Base-by-base conservation (phyloP, 2,888 invertebrate species). In the Catonia carolina region DNA sequence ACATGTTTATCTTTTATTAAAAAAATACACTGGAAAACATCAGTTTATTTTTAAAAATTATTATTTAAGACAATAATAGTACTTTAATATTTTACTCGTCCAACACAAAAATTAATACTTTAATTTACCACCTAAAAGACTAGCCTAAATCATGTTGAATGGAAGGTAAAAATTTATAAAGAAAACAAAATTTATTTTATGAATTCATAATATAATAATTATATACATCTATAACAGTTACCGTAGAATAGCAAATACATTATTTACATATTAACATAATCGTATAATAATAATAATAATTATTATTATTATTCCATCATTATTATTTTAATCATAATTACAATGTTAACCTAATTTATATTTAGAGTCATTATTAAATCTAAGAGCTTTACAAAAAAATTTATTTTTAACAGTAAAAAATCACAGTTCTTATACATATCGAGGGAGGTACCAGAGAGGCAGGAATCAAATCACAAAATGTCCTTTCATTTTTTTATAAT, bases 341-440 rank as follows among this genome's bases (percentile, higher is more conserved):
- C n/a, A n/a, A n/a, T n/a, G n/a, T n/a, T n/a, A n/a, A n/a, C n/a
- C n/a, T 27, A 27, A 27, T 27, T 27, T 6, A 27, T 27, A 27
- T 27, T 27, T 27, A 27, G 8, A 27, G 4, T 27, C 4, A 8
- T 27, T 6, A 8, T 27, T 27, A 27, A 6, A 27, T 27, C 53
- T 53, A 53, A 53, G n/a, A 47, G 52, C 41, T 58, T 53, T 58
- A 58, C 58, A 58, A 58, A 56, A n/a, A 58, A 49, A 23, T 45
- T 22, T 45, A 23, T 52, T 53, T 57, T 39, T 58, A 61, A 58
- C 60, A 62, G 60, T 62, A 57, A 60, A 58, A 63, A 62, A 63
- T 58, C 59, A 60, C 61, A 60, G 60, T 57, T 60, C 50, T 54
- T 53, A 53, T 27, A 27, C 8, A 8, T 8, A 27, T 27, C 27